phyloP scores from a whole-genome alignment of 1,140 invertebrate species.

The Lordiphosa clarofinis region DNA sequence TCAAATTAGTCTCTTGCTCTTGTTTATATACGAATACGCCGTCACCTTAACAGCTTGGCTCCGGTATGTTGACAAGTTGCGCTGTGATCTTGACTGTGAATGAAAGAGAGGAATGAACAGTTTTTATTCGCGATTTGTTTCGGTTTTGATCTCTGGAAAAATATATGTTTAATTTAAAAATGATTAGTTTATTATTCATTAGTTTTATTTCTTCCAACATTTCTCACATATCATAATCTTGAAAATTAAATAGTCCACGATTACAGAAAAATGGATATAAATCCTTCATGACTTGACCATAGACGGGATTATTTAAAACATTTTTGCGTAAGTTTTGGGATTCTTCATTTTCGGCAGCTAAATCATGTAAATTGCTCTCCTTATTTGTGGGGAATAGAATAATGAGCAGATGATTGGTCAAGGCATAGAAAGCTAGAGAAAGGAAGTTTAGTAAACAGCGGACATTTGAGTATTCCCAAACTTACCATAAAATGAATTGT shows the following conservation, averaged over 20 bases:
- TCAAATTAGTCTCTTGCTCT: too few relatives aligned
- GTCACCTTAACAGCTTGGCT: too few relatives aligned
- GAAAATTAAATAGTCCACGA: conserved; percentile 50
- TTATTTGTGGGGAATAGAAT: conserved; percentile 64
- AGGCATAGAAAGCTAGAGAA: conserved; percentile 45
- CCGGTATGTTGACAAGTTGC: too few relatives aligned
- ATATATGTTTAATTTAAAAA: too few relatives aligned
- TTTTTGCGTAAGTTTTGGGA: conserved; percentile 36
- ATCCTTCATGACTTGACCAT: conserved; percentile 43
- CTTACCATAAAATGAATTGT: conserved; percentile 57
- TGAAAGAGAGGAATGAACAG: too few relatives aligned
- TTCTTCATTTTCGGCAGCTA: conserved; percentile 35
- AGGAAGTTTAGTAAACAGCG: not conserved
- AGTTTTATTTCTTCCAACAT: too few relatives aligned
- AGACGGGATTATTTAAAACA: conserved; percentile 45
- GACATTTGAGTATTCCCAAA: not conserved
- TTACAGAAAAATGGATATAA: conserved; percentile 61
- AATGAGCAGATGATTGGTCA: conserved; percentile 46
- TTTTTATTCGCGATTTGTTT: too few relatives aligned
- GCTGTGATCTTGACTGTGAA: too few relatives aligned
- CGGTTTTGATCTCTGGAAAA: too few relatives aligned
- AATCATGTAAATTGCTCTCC: conserved; percentile 50
- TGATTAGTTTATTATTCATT: too few relatives aligned
- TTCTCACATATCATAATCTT: conserved; percentile 32
- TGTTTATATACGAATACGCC: too few relatives aligned